phyloP scores from a whole-genome alignment of 2,888 invertebrate genomes.

The Podotricha telesiphe region DNA sequence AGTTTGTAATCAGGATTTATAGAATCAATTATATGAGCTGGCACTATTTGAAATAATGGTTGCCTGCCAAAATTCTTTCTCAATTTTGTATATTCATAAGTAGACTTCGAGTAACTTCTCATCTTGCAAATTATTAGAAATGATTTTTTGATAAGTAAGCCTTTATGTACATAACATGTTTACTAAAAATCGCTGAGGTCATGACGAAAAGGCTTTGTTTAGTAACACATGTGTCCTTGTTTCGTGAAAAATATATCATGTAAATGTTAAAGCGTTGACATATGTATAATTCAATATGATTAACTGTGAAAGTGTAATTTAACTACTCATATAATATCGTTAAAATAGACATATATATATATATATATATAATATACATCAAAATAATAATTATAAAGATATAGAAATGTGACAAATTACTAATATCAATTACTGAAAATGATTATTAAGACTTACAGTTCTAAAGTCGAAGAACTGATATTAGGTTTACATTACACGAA shows the following conservation, averaged over 20 bases:
- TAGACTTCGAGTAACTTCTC: conserved; percentile 60
- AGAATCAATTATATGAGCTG: conserved; percentile 71
- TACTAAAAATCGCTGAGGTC: conserved; percentile 62
- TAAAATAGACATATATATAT: too few species aligned
- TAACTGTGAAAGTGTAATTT: too few species aligned
- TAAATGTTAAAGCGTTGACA: neutral
- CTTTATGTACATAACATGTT: conserved; percentile 10
- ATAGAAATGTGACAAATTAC: too few species aligned
- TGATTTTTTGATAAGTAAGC: neutral
- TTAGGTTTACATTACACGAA: neutral
- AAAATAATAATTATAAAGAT: neutral
- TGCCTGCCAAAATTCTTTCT: conserved; percentile 79
- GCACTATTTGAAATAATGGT: conserved; percentile 71
- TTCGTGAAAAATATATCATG: conserved; percentile 9
- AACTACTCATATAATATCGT: too few species aligned
- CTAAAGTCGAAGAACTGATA: neutral
- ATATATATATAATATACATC: too few species aligned
- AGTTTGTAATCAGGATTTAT: conserved; percentile 66
- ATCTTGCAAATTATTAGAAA: conserved; percentile 44
- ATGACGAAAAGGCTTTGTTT: conserved; percentile 54
- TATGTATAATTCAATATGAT: neutral
- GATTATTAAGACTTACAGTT: neutral
- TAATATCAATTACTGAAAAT: neutral
- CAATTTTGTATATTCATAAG: conserved; percentile 76
- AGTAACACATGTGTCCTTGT: conserved; percentile 72